phyloP scores from a whole-genome alignment of 2,888 invertebrate genomes.

The Scelioninae gen. 1 region DNA sequence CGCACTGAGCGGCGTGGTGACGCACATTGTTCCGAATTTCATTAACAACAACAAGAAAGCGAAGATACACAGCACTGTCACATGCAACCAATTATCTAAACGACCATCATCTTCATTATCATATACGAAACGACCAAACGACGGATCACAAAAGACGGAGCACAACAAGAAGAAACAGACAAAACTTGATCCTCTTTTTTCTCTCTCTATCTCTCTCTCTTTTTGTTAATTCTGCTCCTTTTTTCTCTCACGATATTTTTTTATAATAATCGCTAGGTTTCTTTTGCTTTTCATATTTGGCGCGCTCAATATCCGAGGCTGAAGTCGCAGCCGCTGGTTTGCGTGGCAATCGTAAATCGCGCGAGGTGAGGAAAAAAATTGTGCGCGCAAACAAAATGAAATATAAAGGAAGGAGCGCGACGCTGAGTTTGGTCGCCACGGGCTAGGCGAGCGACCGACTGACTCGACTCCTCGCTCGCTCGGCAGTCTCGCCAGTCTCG shows the following conservation, averaged over 20 bases:
- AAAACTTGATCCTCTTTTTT: not conserved
- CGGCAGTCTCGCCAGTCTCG: too few species aligned
- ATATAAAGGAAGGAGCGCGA: too few species aligned
- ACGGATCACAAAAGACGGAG: conserved; percentile 7
- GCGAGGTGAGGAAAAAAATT: not conserved
- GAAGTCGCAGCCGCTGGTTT: conserved; percentile 15
- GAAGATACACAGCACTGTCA: conserved; percentile 23
- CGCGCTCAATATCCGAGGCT: conserved; percentile 35
- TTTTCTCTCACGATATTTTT: too few species aligned
- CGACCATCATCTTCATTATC: conserved; percentile 23
- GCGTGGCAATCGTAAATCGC: not conserved
- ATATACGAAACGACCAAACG: too few species aligned
- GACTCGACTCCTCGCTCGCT: too few species aligned
- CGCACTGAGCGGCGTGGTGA: conserved; percentile 80
- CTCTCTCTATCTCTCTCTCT: too few species aligned
- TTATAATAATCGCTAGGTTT: too few species aligned
- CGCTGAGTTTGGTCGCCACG: conserved; percentile 83
- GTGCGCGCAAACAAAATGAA: not conserved
- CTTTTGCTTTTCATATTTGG: not conserved
- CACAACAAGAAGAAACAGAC: not conserved
- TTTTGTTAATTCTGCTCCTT: too few species aligned
- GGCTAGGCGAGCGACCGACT: conserved; percentile 82
- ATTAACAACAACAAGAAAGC: conserved; percentile 15
- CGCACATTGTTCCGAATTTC: conserved; percentile 79
- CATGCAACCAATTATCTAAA: conserved; percentile 25